These are phyloP conservation scores for Xenopus petersii DNA, from an alignment of 2,797 vertebrate species.

Conservation along the genomic window DNA sequence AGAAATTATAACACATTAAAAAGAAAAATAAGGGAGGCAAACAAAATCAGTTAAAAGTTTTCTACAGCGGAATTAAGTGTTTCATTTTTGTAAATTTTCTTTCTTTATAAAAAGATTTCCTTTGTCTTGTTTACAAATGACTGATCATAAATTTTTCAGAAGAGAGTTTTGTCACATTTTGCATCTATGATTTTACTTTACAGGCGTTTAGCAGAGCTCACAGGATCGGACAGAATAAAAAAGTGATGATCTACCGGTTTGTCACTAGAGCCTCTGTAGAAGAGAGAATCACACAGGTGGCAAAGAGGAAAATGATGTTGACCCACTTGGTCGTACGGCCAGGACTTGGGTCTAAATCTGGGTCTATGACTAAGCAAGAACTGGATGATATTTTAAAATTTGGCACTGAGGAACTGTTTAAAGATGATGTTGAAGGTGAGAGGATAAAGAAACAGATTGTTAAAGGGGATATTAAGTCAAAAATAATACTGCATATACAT, in stretches of 20 bases:
- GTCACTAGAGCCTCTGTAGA: conserved; percentile 94
- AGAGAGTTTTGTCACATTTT: neutral
- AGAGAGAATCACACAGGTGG: conserved; percentile 96
- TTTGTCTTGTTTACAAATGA: too few species aligned
- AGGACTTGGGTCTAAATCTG: conserved; percentile 92
- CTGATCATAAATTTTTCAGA: too few species aligned
- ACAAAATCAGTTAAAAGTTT: too few species aligned
- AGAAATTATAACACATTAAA: too few species aligned
- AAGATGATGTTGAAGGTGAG: conserved; percentile 89
- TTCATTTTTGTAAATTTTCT: too few species aligned
- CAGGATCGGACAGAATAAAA: conserved; percentile 94
- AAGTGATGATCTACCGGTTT: conserved; percentile 98
- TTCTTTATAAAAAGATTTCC: too few species aligned
- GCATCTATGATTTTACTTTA: neutral
- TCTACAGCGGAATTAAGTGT: too few species aligned
- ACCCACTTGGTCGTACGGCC: conserved; percentile 95
- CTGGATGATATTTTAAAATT: conserved; percentile 97
- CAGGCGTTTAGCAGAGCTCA: conserved; percentile 97
- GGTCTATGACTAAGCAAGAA: conserved; percentile 97
- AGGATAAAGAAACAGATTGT: neutral
- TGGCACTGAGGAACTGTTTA: conserved; percentile 96
- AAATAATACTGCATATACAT: too few species aligned
- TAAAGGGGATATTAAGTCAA: too few species aligned
- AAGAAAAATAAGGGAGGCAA: too few species aligned
- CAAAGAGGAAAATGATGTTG: conserved; percentile 98